Evolutionary conservation across 2,888 invertebrate species (phyloP), one percentile per base, ranked within the genome.

Genomic region (Apamea anceps): DNA sequence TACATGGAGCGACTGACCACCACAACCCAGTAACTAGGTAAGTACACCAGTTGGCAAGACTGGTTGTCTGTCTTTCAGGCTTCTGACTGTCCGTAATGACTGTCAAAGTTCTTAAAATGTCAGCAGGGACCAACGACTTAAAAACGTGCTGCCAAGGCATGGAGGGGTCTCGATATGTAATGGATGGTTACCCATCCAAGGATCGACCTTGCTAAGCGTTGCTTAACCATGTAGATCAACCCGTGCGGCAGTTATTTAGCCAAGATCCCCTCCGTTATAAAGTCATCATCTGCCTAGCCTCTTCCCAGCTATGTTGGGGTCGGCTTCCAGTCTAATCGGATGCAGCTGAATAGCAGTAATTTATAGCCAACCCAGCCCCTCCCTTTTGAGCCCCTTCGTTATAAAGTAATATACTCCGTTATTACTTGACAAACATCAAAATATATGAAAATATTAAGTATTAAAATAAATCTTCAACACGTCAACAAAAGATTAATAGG

Each of bases 401-500:
- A 32, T 25, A 37, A 13, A 32, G 2, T 32, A 32, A 32, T 32
- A 32, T 32, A 57, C 48, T 28, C 48, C n/a, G 77, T 78, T 54
- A 71, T 28, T 62, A 63, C 37, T 65, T 74, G 54, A 62, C 12
- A 77, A 68, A 60, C 45, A 65, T 75, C 32, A 71, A 76, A 82
- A 75, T 86, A 48, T 13, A 62, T 32, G 54, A 67, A 78, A 79
- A 60, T 68, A 28, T 63, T 68, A 13, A n/a, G 1, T n/a, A 37
- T 54, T 68, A 60, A 10, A 57, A 25, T 54, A 37, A 68, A 67
- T 81, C 28, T 51, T 63, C 54, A 75, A 77, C 76, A 48, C 63
- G 82, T 82, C 72, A 75, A 37, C 60, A 37, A 42, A 80, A 80
- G 79, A 88, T 85, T 78, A 77, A 85, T 80, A 62, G 51, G 25